These are phyloP conservation scores for Stenotaenia linearis DNA, from an alignment of 2,888 invertebrate species.

Conservation along the genomic window DNA sequence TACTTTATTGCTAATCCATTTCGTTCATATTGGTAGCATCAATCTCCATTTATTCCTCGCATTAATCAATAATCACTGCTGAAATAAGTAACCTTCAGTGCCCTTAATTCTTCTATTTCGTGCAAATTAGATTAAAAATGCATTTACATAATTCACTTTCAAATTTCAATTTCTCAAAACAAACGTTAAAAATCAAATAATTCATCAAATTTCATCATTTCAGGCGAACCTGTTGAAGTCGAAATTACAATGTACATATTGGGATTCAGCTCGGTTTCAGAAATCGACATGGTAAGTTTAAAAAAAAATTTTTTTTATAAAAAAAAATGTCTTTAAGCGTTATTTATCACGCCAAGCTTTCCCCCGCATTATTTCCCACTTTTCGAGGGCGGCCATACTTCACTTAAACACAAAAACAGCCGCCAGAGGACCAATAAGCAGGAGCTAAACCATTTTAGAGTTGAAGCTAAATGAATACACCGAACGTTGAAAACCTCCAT, in stretches of 20 bases:
- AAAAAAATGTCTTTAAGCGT: too few relatives aligned
- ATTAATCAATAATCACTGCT: neutral
- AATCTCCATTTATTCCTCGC: neutral
- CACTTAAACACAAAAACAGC: neutral
- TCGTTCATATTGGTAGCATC: neutral
- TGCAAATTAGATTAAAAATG: neutral
- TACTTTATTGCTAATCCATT: neutral
- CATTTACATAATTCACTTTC: neutral
- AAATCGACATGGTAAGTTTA: constrained; percentile 31
- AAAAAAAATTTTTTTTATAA: too few relatives aligned
- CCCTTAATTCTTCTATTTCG: neutral
- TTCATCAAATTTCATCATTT: neutral
- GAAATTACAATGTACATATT: constrained; percentile 29
- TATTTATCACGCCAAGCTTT: neutral
- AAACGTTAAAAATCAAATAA: neutral
- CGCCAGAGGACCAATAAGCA: too few relatives aligned
- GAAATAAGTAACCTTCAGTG: neutral
- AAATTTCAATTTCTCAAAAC: too few relatives aligned
- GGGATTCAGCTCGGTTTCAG: constrained; percentile 29
- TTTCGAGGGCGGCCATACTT: too few relatives aligned
- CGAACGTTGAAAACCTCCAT: too few relatives aligned
- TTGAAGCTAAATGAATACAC: too few relatives aligned
- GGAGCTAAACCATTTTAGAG: too few relatives aligned
- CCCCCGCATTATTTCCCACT: neutral
- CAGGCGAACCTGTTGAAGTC: constrained; percentile 30